These are phyloP conservation scores for Scolopax bukidnonensis DNA, from an alignment of 2,797 vertebrate species.

Conservation along the genomic window DNA sequence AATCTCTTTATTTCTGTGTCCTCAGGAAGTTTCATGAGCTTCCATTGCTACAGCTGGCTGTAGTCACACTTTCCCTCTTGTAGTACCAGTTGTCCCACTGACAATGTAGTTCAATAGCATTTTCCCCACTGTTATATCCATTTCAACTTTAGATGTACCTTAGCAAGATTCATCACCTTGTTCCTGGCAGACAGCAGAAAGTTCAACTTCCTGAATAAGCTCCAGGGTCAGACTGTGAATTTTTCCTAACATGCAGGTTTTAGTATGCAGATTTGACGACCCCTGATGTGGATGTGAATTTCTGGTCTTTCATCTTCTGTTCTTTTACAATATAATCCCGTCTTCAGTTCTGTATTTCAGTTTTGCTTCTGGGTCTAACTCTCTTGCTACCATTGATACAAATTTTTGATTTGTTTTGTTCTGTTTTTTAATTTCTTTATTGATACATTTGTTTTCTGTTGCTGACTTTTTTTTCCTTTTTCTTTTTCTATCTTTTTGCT, in stretches of 20 bases:
- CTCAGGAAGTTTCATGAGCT: not conserved
- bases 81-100: not conserved
- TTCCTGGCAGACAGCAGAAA: not conserved
- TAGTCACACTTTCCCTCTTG: not conserved
- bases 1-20: not conserved
- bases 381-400: not conserved
- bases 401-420: not conserved
- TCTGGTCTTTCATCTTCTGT: not conserved
- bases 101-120: not conserved
- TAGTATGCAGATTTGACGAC: not conserved
- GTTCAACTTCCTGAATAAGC: not conserved
- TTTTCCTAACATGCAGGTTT: not conserved
- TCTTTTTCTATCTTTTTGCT: not conserved
- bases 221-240: not conserved
- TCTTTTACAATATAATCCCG: not conserved
- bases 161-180: not conserved
- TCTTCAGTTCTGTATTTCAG: not conserved
- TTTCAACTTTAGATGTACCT: not conserved
- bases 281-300: not conserved
- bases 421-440: not conserved
- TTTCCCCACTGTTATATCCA: not conserved
- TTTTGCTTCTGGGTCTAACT: not conserved
- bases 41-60: not conserved
- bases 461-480: not conserved
- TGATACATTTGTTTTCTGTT: not conserved